Base-by-base conservation (phyloP, 2,797 vertebrate species). In the Coreius guichenoti region DNA sequence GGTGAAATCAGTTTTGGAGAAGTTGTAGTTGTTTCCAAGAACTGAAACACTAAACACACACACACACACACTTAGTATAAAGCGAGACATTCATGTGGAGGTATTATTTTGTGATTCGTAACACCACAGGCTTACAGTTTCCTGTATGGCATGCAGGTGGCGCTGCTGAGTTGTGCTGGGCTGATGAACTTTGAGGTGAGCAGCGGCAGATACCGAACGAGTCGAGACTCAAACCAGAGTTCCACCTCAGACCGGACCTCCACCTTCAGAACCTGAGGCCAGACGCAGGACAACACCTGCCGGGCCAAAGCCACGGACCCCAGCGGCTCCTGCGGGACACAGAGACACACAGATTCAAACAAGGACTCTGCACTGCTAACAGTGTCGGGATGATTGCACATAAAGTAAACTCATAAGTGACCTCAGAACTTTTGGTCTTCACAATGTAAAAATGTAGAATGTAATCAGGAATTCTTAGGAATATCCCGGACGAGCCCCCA, bases 141-240 rank as follows among this genome's bases (percentile, higher is more conserved):
- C 70, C 90, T 90, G 88, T 92, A 93, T 29, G 90, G 74, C 1
- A 91, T 19, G 80, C 94, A 95, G 23, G 90, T 89, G 77, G 93
- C 90, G 19, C 87, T 90, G 61, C 89, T 86, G 69, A 94, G 89
- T 70, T 82, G 6, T 0, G 16, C 49, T 23, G 88, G 80, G 84
- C 87, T 90, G 83, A 95, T 91, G 80, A 95, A 89, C 23, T 73
- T 88, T 56, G 83, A 92, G 61, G 31, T 93, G 83, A 95, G 93
- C 87, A 93, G 93, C 36, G 49, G 70, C 11, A 93, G 80, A 54
- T 94, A 94, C n/a, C 70, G 88, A 45, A 51, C 89, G 67, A 93
- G 87, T 19, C 82, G 85, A 2, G 68, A 33, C 8, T 91, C 51
- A 33, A 95, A 94, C 93, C 93, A 94, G 36, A 72, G 61, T 11